These are phyloP conservation scores for Nothocercus julius DNA, from an alignment of 2,113 vertebrate genomes.

Conservation along the genomic window DNA sequence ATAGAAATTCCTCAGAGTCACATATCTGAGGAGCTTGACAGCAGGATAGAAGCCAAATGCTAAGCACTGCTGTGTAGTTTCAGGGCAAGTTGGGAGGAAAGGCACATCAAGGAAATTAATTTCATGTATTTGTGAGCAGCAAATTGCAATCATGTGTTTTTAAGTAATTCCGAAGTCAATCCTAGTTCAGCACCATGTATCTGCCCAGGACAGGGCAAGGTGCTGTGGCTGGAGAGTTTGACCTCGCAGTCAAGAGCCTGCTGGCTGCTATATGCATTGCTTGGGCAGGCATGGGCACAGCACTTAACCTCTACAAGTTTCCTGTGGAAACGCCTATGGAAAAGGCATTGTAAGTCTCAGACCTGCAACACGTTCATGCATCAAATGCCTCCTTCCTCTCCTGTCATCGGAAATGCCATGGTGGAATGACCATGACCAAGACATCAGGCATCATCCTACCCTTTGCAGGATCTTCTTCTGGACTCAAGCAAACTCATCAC, in stretches of 20 bases:
- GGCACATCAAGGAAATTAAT: not conserved
- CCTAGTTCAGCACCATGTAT: fast-evolving
- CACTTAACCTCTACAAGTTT: not conserved
- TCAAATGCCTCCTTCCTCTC: not conserved
- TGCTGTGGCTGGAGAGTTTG: not conserved
- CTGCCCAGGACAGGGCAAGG: not conserved
- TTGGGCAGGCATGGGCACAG: not conserved
- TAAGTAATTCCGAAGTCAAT: not conserved
- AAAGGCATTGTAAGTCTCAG: too few relatives aligned
- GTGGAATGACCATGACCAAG: not conserved
- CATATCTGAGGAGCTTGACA: not conserved
- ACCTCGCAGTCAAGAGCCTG: not conserved
- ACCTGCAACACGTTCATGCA: too few relatives aligned
- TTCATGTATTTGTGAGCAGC: not conserved
- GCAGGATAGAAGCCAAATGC: not conserved
- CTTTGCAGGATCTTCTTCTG: not conserved
- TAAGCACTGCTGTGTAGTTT: not conserved
- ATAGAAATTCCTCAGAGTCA: not conserved
- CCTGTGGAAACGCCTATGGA: not conserved
- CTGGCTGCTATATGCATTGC: not conserved
- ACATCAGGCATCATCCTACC: not conserved
- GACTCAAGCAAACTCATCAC: not conserved
- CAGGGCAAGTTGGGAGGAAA: not conserved
- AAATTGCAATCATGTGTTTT: not conserved
- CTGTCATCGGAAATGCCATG: not conserved